Evolutionary conservation across 1,140 invertebrate genomes (phyloP), one percentile per base, ranked within the genome.

Genomic region (Mycetomoellerius zeteki): DNA sequence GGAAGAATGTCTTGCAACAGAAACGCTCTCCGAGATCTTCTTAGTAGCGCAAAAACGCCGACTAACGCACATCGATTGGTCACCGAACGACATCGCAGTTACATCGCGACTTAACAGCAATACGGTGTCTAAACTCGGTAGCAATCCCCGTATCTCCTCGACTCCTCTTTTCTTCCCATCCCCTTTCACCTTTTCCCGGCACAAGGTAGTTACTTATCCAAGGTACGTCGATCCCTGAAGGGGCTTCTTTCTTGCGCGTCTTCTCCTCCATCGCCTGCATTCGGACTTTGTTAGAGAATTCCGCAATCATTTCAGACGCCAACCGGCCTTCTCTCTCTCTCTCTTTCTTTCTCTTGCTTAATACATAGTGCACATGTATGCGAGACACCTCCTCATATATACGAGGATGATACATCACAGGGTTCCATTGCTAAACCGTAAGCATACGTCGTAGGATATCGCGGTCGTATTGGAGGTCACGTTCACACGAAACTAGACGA

Each of bases 401-500:
- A 82, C 37, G 37, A 43, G 43, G 24, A 86, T 37, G 71, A 76
- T 73, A 82, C 80, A 82, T 84, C 58, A 75, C 65, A 21, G 30
- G 30, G 78, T 43, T 71, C 3, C 37, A 43, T 75, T 27, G 37
- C 67, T 77, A 88, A 82, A 86, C 84, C 67, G 75, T 86, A 60
- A 85, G 43, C n/a, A 14, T 27, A 21, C 72, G 60, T 80, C 75
- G 43, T 54, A 72, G 33, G 16, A 75, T 69, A 76, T 52, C 65
- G 54, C 64, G 85, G 21, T 54, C 16, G 19, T 50, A 75, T 86
- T 67, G 81, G 81, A 72, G 93, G 93, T 94, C 94, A 94, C 91
- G 94, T 94, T 94, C 93, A 93, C 94, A 94, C 93, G 93, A 93
- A 90, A 91, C 85, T 75, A 85, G 77, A 84, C 37, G 58, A 43